Conservation (phyloP, 2,113 vertebrate genomes). For the Motacilla alba region DNA sequence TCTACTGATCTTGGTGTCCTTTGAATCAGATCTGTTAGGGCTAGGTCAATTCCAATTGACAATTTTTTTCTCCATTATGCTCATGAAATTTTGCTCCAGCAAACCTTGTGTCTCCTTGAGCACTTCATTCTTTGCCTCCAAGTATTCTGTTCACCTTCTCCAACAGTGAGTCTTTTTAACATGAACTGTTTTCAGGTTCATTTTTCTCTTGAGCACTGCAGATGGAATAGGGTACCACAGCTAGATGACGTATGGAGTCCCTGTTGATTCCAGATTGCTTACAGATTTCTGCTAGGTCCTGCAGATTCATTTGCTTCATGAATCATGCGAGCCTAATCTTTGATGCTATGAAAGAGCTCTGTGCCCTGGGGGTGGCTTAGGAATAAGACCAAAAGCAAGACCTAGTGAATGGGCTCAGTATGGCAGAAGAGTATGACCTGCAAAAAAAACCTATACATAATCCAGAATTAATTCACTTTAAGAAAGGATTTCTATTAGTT, state of each 20-base stretch:
- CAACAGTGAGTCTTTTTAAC: not conserved
- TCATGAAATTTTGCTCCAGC: not conserved
- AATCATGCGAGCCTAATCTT: not conserved
- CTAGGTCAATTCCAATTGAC: not conserved
- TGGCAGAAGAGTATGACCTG: not conserved
- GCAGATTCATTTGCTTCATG: not conserved
- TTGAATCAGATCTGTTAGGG: not conserved
- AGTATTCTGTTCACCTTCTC: not conserved
- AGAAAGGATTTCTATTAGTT: not conserved
- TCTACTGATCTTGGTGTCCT: not conserved
- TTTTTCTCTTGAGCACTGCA: not conserved
- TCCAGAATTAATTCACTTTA: not conserved
- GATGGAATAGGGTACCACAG: not conserved
- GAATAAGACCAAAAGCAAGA: not conserved
- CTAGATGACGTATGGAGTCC: not conserved
- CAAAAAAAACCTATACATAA: not conserved
- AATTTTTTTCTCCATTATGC: not conserved
- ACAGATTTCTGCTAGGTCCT: constrained; percentile 7
- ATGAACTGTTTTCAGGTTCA: not conserved
- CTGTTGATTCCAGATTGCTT: constrained; percentile 12
- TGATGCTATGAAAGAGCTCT: not conserved
- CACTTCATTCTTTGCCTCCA: not conserved
- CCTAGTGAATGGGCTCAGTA: not conserved
- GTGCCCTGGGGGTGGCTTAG: not conserved
- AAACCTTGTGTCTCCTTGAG: not conserved